Conservation (phyloP, 2,888 invertebrate genomes). For the Pachliopta kotzebuea region DNA sequence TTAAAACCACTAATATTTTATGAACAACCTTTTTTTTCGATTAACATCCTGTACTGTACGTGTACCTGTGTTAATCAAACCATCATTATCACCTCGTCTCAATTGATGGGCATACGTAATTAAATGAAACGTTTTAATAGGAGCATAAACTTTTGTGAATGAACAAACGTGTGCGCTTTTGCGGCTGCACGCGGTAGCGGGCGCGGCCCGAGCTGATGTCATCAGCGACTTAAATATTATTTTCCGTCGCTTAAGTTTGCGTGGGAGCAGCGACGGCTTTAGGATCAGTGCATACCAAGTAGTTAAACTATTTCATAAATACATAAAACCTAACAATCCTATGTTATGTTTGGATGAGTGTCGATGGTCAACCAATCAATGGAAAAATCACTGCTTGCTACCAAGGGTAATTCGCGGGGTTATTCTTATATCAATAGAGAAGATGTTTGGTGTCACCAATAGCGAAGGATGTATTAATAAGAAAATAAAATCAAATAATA, state of each 20-base stretch:
- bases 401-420: no score
- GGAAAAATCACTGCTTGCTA: no score
- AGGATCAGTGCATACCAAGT: constrained; percentile 53
- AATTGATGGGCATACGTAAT: neutral
- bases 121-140: neutral
- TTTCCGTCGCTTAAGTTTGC: constrained; percentile 63
- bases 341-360: no score
- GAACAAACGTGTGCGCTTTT: constrained; percentile 46
- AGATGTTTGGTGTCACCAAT: no score
- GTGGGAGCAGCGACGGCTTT: constrained; percentile 63
- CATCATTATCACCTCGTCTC: no score
- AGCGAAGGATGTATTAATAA: no score
- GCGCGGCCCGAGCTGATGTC: constrained; percentile 74
- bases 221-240: constrained; percentile 75
- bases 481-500: no score
- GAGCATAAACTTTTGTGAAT: constrained; percentile 31
- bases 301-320: constrained; percentile 11
- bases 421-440: no score
- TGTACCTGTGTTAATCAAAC: no score
- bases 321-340: neutral
- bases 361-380: no score
- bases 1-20: neutral
- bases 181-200: constrained; percentile 60
- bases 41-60: neutral
- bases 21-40: neutral